Evolutionary conservation across 2,888 invertebrate genomes (phyloP), one percentile per base, ranked within the genome.

Genomic region (Leucophenga montana): DNA sequence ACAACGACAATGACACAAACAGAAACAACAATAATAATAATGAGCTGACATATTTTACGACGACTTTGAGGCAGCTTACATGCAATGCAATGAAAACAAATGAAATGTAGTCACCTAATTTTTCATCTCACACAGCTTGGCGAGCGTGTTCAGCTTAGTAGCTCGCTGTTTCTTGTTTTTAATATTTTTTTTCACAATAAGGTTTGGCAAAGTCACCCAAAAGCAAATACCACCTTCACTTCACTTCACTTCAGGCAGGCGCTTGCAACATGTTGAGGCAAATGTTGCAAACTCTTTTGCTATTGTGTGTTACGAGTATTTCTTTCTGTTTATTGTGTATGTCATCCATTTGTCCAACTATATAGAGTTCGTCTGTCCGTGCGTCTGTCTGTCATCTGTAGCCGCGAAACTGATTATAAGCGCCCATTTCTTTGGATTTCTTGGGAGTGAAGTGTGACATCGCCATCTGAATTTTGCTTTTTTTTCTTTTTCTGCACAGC

Each of bases 161-260:
- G 27, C 11, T 71, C 66, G 73, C 54, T 77, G 74, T 77, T 74
- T 80, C 9, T 83, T 80, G 82, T 75, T 84, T 82, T 78, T 77
- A 80, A 78, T 83, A 83, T 75, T 71, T 77, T 81, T 72, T 22
- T 57, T 33, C 64, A 66, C 54, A 22, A 27, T 22, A 13, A 66
- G 33, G 33, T 59, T 67, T 39, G 39, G 39, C 39, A 39, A 16
- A 80, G 80, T 77, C 84, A 76, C 78, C 80, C 78, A 77, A 83
- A 39, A 39, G 39, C 39, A 39, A 39, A 39, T 39, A 78, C 82
- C 68, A 33, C 71, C 75, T 82, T 77, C 77, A 77, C 82, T 78
- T 71, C 80, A 69, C 27, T 27, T 39, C 72, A 69, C 22, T 27
- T 11, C 27, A 22, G 73, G 71, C 65, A 64, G 57, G 27, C 48